Percentiles rank a stretch among this genome's conserved stretches.
Evolutionary conservation across 2,888 invertebrate species (phyloP).

Genomic region (Microctonus hyperodae): DNA sequence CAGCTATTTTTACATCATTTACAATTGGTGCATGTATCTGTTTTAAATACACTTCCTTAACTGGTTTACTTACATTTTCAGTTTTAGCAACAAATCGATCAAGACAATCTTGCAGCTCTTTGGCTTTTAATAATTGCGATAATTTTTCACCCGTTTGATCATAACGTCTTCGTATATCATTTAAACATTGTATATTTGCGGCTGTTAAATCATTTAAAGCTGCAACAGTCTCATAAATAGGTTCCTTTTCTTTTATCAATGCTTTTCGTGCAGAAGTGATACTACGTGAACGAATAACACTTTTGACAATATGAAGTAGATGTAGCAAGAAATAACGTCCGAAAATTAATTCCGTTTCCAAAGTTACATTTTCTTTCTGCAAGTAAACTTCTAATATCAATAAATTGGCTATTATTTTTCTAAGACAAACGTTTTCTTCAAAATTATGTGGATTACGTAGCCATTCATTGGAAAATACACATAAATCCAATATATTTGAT

Average conservation of each 20-base stretch:
- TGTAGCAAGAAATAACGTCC: conserved; percentile 16
- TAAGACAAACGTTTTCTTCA: conserved; percentile 19
- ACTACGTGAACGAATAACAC: conserved; percentile 7
- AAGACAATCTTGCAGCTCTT: conserved; percentile 9
- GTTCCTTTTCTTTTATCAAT: neutral
- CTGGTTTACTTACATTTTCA: neutral
- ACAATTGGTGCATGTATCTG: neutral
- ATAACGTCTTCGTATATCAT: conserved; percentile 18
- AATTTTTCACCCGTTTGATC: conserved; percentile 14
- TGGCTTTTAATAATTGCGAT: conserved; percentile 3
- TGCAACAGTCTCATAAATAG: neutral
- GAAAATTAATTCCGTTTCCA: conserved; percentile 27
- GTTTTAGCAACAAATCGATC: conserved; percentile 13
- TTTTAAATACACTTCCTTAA: neutral
- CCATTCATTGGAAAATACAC: conserved; percentile 5
- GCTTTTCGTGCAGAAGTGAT: neutral
- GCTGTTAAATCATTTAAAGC: conserved; percentile 16
- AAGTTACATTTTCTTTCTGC: conserved; percentile 24
- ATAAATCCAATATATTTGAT: conserved; percentile 22
- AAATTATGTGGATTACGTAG: neutral
- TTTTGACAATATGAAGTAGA: conserved; percentile 31
- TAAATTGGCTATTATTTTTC: conserved; percentile 27
- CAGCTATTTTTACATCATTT: conserved; percentile 9
- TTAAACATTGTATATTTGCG: conserved; percentile 16
- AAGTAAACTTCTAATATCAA: conserved; percentile 22